Evolutionary conservation across 2,888 invertebrate species (phyloP).

Genomic region (Ptychoptera albimana): DNA sequence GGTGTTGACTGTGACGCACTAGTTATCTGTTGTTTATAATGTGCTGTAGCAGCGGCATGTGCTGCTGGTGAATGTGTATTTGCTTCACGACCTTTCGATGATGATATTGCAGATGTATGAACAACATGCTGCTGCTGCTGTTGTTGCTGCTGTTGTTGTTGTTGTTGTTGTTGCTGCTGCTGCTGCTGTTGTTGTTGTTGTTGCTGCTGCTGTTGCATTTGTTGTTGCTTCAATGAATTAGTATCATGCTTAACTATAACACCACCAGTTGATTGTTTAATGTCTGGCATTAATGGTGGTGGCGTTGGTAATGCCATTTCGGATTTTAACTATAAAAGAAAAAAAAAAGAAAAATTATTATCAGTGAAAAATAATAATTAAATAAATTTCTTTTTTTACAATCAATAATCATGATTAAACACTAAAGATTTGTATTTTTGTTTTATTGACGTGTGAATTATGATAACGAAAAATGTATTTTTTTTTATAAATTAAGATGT

Average conservation of each 20-base stretch:
- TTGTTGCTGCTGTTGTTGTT: conserved; percentile 10
- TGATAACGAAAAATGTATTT: no score
- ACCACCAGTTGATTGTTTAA: conserved; percentile 39
- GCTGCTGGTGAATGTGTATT: conserved; percentile 23
- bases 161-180: conserved; percentile 18
- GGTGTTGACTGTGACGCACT: no score
- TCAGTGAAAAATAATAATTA: no score
- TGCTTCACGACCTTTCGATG: neutral
- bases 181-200: conserved; percentile 28
- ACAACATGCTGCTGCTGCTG: conserved; percentile 2
- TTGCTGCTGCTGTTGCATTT: conserved; percentile 22
- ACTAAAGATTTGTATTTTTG: no score
- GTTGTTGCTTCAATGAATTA: conserved; percentile 25
- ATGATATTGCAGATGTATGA: conserved; percentile 9
- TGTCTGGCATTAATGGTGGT: conserved; percentile 49
- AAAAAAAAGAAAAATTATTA: no score
- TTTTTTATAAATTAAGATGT: no score
- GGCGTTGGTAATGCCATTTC: conserved; percentile 37
- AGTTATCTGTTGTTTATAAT: no score
- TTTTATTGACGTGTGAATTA: no score
- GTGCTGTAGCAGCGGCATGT: no score
- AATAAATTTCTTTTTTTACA: no score
- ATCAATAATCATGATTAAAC: no score
- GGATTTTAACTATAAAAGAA: no score
- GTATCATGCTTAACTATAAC: conserved; percentile 60